Evolutionary conservation across 2,888 invertebrate species (phyloP).

Genomic region (Dryadula phaetusa): DNA sequence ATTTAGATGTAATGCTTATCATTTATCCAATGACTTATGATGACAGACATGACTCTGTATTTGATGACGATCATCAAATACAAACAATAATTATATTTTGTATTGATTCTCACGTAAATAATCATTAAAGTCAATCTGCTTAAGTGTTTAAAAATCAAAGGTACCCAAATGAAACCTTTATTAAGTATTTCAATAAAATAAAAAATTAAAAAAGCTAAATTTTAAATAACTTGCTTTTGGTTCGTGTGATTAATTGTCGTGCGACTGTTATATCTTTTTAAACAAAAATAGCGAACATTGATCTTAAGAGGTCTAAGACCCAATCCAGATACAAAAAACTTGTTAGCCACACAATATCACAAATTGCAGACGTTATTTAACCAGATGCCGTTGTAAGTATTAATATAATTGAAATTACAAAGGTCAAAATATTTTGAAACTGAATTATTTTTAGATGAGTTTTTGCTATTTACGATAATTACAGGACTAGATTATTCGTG

Average conservation of each 20-base stretch:
- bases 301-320: slow-evolving; percentile 28
- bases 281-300: slow-evolving; percentile 32
- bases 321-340: slow-evolving; percentile 54
- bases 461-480: slow-evolving; percentile 48
- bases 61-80: no score
- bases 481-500: neutral
- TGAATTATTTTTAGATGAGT: slow-evolving; percentile 66
- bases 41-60: no score
- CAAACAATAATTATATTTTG: no score
- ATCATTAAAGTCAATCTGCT: no score
- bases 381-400: slow-evolving; percentile 67
- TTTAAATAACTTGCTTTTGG: no score
- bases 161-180: no score
- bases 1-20: no score
- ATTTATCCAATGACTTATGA: no score
- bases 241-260: slow-evolving; percentile 17
- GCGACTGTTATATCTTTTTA: slow-evolving; percentile 6
- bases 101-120: no score
- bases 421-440: slow-evolving; percentile 71
- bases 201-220: no score
- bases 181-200: no score
- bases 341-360: slow-evolving; percentile 61
- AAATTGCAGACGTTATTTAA: slow-evolving; percentile 60
- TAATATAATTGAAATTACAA: slow-evolving; percentile 71
- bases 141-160: no score